Evolutionary conservation across 2,888 invertebrate species (phyloP).

Genomic region (Callyntrura guangdongensis): DNA sequence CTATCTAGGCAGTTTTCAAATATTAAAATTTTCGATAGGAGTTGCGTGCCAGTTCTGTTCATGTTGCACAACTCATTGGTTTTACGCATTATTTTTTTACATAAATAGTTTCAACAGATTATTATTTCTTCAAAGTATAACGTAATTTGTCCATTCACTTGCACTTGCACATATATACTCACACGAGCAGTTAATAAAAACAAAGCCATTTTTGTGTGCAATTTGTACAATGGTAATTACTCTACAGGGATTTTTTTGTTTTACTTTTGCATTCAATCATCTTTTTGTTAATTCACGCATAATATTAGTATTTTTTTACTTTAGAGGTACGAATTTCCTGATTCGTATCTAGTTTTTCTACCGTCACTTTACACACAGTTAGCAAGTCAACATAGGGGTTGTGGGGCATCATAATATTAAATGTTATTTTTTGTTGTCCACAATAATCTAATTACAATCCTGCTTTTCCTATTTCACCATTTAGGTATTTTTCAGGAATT

Average conservation of each 20-base stretch:
- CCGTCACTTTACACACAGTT: background rate
- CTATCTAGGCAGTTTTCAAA: too few species aligned
- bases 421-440: background rate
- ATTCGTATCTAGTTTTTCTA: slow-evolving; percentile 30
- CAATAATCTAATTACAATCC: background rate
- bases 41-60: too few species aligned
- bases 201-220: background rate
- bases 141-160: too few species aligned
- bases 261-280: background rate
- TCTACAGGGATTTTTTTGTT: background rate
- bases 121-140: too few species aligned
- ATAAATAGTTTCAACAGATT: too few species aligned
- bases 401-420: background rate
- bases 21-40: too few species aligned
- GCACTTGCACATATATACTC: background rate
- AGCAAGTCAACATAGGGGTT: too few species aligned
- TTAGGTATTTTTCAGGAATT: background rate
- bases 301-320: background rate
- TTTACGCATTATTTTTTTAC: too few species aligned
- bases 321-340: slow-evolving; percentile 14
- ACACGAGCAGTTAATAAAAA: background rate
- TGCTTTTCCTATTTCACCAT: background rate
- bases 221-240: background rate
- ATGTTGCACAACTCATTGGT: too few species aligned
- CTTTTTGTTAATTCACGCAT: background rate